Conservation (phyloP, 2,888 invertebrate genomes). For the Horisme vitalbata region DNA sequence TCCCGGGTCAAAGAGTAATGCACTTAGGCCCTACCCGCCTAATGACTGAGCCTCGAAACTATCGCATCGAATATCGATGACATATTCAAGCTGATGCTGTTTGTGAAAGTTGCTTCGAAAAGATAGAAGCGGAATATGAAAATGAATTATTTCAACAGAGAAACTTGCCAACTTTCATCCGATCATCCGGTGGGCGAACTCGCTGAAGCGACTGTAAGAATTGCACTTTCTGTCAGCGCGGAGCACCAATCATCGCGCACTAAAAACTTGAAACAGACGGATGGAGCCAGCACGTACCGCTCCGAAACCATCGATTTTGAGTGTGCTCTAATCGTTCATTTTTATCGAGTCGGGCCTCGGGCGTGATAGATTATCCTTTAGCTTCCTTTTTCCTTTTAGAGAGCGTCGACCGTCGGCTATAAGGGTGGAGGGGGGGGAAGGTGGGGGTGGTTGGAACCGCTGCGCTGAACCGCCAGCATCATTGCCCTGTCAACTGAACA, state of each 20-base stretch:
- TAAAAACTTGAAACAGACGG: constrained; percentile 37
- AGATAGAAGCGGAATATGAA: not conserved
- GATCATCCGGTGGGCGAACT: constrained; percentile 8
- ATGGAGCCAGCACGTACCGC: constrained; percentile 43
- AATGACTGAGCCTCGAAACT: constrained; percentile 22
- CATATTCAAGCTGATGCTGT: constrained; percentile 1
- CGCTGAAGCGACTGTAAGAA: constrained; percentile 4
- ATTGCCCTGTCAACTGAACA: constrained; percentile 82
- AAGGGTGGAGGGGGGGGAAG: constrained; percentile 59
- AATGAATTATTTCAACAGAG: constrained; percentile 6
- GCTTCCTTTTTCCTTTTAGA: constrained; percentile 79
- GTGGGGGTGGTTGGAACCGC: constrained; percentile 54
- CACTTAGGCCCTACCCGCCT: constrained; percentile 37
- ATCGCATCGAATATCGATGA: constrained; percentile 11
- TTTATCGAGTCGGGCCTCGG: constrained; percentile 78
- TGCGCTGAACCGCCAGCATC: constrained; percentile 70
- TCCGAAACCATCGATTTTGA: constrained; percentile 67
- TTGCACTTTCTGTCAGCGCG: constrained; percentile 12
- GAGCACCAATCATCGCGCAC: constrained; percentile 27
- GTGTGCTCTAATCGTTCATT: constrained; percentile 76
- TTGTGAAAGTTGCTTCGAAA: constrained; percentile 1
- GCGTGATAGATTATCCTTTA: constrained; percentile 82
- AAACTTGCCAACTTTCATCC: constrained; percentile 14
- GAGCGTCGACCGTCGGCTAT: constrained; percentile 78
- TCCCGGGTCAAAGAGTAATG: constrained; percentile 62